Evolutionary conservation across 2,797 vertebrate species (phyloP).

Genomic region (Channa striata): DNA sequence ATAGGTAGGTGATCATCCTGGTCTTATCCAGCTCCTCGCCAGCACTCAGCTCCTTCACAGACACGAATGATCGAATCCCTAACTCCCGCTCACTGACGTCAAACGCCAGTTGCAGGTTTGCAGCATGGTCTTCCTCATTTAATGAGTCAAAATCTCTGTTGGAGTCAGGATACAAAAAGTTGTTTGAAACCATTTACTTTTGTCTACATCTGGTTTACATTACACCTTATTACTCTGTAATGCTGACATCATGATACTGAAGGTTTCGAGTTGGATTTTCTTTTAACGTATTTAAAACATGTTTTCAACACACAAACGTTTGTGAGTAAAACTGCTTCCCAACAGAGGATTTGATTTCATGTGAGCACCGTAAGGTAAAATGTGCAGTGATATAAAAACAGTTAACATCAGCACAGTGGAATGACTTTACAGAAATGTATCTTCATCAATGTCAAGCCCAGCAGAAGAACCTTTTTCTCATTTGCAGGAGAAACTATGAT

Average conservation of each 20-base stretch:
- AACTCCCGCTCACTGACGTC: slow-evolving; percentile 92
- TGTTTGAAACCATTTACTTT: slow-evolving; percentile 1
- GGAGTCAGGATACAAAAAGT: neutral
- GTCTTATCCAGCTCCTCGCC: slow-evolving; percentile 89
- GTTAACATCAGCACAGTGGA: slow-evolving; percentile 8
- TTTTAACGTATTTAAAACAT: neutral
- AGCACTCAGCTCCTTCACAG: slow-evolving; percentile 86
- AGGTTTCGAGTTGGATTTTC: neutral
- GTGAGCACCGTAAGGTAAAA: slow-evolving; percentile 13
- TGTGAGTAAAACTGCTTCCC: slow-evolving; percentile 28
- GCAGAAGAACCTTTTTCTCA: neutral
- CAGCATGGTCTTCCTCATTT: slow-evolving; percentile 86
- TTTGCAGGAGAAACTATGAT: slow-evolving; percentile 12
- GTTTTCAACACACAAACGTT: neutral
- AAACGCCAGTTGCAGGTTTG: slow-evolving; percentile 94
- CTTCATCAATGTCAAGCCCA: neutral
- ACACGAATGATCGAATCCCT: slow-evolving; percentile 89
- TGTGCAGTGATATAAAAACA: slow-evolving; percentile 21
- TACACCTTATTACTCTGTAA: neutral
- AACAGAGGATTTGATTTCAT: slow-evolving; percentile 29
- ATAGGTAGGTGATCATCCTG: slow-evolving; percentile 92
- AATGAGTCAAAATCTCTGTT: slow-evolving; percentile 92
- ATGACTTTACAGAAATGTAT: slow-evolving; percentile 16
- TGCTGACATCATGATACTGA: neutral
- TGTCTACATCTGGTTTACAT: neutral